These are phyloP conservation scores for Corella eumyota DNA, from an alignment of 23 tunicate genomes.

Conservation along the genomic window DNA sequence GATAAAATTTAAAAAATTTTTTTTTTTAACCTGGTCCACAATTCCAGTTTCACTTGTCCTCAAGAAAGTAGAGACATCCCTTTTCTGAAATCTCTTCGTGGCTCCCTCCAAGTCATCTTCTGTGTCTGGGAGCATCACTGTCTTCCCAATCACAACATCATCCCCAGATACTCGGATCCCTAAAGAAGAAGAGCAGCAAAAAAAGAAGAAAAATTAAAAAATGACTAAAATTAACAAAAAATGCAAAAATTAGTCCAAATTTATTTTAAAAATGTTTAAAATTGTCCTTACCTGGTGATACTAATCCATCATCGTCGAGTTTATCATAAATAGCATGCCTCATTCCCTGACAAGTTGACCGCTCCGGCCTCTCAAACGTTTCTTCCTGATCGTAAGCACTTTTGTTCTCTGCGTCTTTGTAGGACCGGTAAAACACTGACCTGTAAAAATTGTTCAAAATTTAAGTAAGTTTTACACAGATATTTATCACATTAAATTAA, in stretches of 20 bases:
- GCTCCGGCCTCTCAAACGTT: constrained; percentile 92
- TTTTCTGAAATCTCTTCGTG: constrained; percentile 53
- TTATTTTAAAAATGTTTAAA: not conserved
- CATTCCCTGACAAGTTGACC: constrained; percentile 86
- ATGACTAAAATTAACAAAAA: not conserved
- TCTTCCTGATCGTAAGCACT: constrained; percentile 97
- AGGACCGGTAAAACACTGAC: constrained; percentile 95
- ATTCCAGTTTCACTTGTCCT: constrained; percentile 97
- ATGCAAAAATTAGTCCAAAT: not conserved
- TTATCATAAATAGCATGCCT: constrained; percentile 98
- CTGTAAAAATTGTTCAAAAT: constrained; percentile 1
- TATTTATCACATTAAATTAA: no score
- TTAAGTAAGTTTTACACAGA: not conserved
- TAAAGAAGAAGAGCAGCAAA: not conserved
- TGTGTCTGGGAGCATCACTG: constrained; percentile 78
- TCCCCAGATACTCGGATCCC: constrained; percentile 98
- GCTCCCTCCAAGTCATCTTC: constrained; percentile 92
- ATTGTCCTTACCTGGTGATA: constrained; percentile 61
- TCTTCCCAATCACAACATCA: constrained; percentile 98
- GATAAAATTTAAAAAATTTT: no score
- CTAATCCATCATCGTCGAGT: constrained; percentile 96
- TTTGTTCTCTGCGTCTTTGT: constrained; percentile 96
- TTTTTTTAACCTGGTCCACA: constrained; percentile 59
- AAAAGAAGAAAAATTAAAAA: not conserved
- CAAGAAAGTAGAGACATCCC: constrained; percentile 91